Conservation (phyloP, 1,140 invertebrate species). For the Alviniconcha marisindica region DNA sequence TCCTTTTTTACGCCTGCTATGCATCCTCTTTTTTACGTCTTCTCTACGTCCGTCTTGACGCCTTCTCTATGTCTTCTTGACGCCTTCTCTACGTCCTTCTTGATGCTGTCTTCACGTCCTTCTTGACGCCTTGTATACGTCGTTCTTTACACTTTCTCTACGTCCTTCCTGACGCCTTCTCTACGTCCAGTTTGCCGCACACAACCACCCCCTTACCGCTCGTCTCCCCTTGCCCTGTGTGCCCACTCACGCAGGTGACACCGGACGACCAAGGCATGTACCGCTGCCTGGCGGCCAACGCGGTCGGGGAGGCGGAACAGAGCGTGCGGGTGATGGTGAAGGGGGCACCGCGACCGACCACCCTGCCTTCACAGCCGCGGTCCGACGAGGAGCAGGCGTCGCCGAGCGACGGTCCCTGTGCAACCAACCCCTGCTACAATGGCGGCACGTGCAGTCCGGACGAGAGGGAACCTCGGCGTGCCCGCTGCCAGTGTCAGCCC, state of each 20-base stretch:
- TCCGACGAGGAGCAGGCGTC: not conserved
- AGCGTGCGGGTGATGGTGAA: constrained; percentile 1
- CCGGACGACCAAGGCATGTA: constrained; percentile 16
- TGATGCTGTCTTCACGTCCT: too few species aligned
- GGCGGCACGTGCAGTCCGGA: constrained; percentile 13
- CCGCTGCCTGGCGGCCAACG: constrained; percentile 26
- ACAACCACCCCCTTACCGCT: too few species aligned
- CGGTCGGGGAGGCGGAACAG: constrained; percentile 9
- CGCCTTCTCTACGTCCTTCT: too few species aligned
- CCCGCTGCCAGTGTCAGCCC: not conserved
- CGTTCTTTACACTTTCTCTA: too few species aligned
- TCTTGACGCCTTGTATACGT: too few species aligned
- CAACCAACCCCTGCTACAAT: constrained; percentile 2
- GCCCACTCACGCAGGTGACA: not conserved
- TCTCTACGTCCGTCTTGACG: too few species aligned
- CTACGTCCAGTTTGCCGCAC: too few species aligned
- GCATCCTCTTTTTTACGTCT: too few species aligned
- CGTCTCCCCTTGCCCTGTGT: too few species aligned
- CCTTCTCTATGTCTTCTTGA: too few species aligned
- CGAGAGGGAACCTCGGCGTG: not conserved
- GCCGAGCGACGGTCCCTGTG: constrained; percentile 1
- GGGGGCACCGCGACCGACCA: not conserved
- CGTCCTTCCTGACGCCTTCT: too few species aligned
- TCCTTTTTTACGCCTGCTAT: too few species aligned
- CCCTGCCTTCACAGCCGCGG: not conserved